phyloP scores from a whole-genome alignment of 2,113 vertebrate genomes.

The Upupa epops region DNA sequence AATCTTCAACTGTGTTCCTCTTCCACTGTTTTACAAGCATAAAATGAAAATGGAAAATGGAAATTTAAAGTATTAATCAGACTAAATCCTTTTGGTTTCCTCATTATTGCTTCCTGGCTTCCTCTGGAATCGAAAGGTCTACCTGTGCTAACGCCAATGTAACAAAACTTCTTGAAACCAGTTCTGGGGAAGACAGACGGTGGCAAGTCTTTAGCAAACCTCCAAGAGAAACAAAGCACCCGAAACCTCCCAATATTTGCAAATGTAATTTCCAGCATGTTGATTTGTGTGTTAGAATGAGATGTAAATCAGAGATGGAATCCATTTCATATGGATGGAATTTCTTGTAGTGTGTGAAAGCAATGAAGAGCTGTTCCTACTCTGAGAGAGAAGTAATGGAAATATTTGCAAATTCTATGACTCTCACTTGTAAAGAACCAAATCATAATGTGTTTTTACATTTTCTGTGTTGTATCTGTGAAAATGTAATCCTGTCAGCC shows the following conservation, averaged over 20 bases:
- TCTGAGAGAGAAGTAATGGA: background rate
- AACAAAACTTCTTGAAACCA: background rate
- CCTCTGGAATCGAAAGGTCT: background rate
- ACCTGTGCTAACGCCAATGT: background rate
- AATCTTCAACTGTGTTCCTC: background rate
- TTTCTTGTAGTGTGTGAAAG: background rate
- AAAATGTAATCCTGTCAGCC: background rate
- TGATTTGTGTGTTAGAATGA: background rate
- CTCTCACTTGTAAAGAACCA: background rate
- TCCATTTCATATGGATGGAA: background rate
- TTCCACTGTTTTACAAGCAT: background rate
- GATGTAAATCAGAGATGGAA: background rate
- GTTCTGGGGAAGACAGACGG: background rate
- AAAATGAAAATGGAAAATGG: background rate
- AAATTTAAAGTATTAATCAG: background rate
- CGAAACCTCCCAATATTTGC: background rate
- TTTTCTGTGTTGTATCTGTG: background rate
- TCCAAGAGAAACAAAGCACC: background rate
- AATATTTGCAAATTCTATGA: background rate
- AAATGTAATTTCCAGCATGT: background rate
- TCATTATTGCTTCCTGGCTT: background rate
- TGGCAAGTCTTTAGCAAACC: background rate
- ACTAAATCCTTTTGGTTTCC: background rate
- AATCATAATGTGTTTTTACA: background rate
- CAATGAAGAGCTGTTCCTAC: background rate